Base-by-base conservation (phyloP, 2,113 vertebrate species). In the Erythrolamprus reginae region DNA sequence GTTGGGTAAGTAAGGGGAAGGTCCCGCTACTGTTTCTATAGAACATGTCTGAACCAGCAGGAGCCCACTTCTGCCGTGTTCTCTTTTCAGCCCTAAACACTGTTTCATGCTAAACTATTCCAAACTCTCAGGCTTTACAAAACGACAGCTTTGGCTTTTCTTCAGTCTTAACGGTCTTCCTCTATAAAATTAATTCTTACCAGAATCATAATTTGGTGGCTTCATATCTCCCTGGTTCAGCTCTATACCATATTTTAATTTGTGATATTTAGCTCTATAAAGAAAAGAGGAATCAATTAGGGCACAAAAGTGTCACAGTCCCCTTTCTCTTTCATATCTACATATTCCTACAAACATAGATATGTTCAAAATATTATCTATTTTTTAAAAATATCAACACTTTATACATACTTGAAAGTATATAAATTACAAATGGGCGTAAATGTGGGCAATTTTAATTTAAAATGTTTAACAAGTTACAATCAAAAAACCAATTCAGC, bases 141-240 rank as follows among this genome's bases (percentile, higher is more conserved):
- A 70, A n/a, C 33, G 50, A 24, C 51, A 87, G 33, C 10, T 85
- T 89, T 89, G 45, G 47, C 17, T 84, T 90, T 55, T 47, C 26
- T 19, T 51, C 51, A 83, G 42, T 48, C 45, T 82, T 87, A 90
- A 50, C 50, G 82, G 28, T 4, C 48, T 84, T 42, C 26, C 7
- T 8, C 4, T 13, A 3, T 1, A 83, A 88, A 88, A 61, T 28
- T 47, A 88, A 93, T 77, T 93, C 98, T 98, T 98, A 99, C 99
- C 99, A 82, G 98, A 99, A 97, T 99, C 98, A 92, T 99, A 99
- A 96, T 97, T 99, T 5, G 99, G 99, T 92, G 99, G 98, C 93
- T 99, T 99, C 98, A 99, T 98, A 95, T 99, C 99, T 93, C 98
- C 99, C 97, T 99, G 99, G 97, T 99, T 99, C 95, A 99, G 96